Conservation (phyloP, 2,113 vertebrate genomes). For the Sebastes schlegelii region DNA sequence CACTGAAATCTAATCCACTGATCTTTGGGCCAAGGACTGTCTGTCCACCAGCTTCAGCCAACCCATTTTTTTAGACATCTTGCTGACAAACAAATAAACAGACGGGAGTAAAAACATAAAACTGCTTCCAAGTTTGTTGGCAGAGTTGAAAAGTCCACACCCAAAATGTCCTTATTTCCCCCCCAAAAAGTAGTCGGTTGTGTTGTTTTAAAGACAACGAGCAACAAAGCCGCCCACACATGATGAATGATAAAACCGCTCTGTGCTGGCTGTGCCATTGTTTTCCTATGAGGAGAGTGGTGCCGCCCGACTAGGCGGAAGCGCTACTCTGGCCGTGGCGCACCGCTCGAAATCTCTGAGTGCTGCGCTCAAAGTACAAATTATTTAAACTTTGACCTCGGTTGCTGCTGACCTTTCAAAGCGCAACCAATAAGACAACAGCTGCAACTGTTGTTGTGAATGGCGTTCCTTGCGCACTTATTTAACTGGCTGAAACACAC, state of each 20-base stretch:
- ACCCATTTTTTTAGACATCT: constrained; percentile 46
- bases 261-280: too few species aligned
- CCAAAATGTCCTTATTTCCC: constrained; percentile 31
- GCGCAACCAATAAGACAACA: too few species aligned
- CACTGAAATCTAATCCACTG: constrained; percentile 66
- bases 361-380: too few species aligned
- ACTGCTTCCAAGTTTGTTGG: constrained; percentile 68
- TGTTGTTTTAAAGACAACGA: constrained; percentile 13
- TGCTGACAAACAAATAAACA: constrained; percentile 68
- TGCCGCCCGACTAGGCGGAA: too few species aligned
- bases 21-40: constrained; percentile 73
- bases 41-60: constrained; percentile 57
- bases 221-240: background rate
- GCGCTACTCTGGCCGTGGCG: too few species aligned
- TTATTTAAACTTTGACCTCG: too few species aligned
- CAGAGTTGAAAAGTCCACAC: constrained; percentile 57
- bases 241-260: background rate
- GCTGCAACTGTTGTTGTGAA: too few species aligned
- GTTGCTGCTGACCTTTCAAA: too few species aligned
- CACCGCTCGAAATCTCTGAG: too few species aligned
- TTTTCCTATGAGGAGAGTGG: too few species aligned
- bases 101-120: constrained; percentile 64
- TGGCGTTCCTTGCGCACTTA: too few species aligned
- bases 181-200: constrained; percentile 14
- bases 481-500: too few species aligned